Evolutionary conservation across 2,113 vertebrate species (phyloP).

Genomic region (Sminthopsis crassicaudata): DNA sequence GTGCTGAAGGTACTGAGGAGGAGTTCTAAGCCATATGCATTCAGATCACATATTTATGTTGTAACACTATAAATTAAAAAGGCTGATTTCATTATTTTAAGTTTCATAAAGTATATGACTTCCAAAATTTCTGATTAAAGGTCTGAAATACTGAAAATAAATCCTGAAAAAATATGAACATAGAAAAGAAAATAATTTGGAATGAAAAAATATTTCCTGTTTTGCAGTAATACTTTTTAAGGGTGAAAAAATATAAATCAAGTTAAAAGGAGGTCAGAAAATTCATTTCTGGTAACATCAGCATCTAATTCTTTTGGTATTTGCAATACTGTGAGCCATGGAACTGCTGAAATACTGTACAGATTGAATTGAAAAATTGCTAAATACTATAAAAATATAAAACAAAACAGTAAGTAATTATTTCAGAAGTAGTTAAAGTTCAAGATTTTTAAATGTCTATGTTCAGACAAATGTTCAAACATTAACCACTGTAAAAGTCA

Average conservation of each 20-base stretch:
- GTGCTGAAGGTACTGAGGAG: not conserved
- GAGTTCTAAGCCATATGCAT: not conserved
- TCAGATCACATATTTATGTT: not conserved
- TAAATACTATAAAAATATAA: constrained; percentile 18
- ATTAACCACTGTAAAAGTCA: not conserved
- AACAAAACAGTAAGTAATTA: not conserved
- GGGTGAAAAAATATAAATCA: constrained; percentile 13
- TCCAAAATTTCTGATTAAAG: not conserved
- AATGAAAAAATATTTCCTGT: constrained; percentile 2
- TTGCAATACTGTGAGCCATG: not conserved
- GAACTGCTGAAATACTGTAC: constrained; percentile 6
- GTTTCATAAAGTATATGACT: not conserved
- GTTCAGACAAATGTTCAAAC: not conserved
- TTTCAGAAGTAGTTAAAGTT: not conserved
- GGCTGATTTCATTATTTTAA: not conserved
- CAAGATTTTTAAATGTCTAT: not conserved
- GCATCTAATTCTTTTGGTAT: constrained; percentile 16
- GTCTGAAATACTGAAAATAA: not conserved
- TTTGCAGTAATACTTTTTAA: not conserved
- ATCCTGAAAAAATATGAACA: not conserved
- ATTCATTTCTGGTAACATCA: constrained; percentile 23
- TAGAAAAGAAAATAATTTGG: not conserved
- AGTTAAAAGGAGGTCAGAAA: constrained; percentile 28
- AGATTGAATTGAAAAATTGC: not conserved
- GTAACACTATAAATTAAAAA: not conserved